These are phyloP conservation scores for Galbula dea DNA, from an alignment of 2,113 vertebrate genomes.

Conservation along the genomic window DNA sequence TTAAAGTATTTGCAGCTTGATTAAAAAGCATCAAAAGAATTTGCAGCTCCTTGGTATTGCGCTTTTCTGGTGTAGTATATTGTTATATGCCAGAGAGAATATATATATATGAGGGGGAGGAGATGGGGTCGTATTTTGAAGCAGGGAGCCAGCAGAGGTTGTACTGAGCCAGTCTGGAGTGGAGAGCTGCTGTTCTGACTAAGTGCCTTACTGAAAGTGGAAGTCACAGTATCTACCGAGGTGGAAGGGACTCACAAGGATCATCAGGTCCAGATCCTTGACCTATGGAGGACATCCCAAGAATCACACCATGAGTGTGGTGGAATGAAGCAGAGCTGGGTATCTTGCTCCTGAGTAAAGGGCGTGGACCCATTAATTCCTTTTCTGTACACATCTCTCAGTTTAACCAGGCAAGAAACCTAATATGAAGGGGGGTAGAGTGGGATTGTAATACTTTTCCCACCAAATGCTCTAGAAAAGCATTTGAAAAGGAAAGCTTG, in stretches of 20 bases:
- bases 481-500: neutral
- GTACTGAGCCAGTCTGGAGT: neutral
- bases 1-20: neutral
- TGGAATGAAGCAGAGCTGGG: constrained; percentile 15
- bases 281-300: no score
- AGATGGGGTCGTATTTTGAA: neutral
- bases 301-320: no score
- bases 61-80: neutral
- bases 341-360: constrained; percentile 4
- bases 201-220: neutral
- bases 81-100: neutral
- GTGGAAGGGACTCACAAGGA: no score
- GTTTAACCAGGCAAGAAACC: neutral
- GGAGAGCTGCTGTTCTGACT: neutral
- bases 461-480: neutral
- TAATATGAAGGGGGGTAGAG: rapidly evolving
- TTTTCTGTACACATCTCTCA: neutral
- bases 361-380: neutral
- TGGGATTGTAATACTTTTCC: neutral
- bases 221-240: no score
- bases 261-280: no score
- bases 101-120: neutral
- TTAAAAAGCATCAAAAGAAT: neutral
- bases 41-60: neutral
- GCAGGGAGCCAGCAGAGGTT: neutral